These are phyloP conservation scores for Ceryle rudis DNA, from an alignment of 2,797 vertebrate species.

Conservation along the genomic window DNA sequence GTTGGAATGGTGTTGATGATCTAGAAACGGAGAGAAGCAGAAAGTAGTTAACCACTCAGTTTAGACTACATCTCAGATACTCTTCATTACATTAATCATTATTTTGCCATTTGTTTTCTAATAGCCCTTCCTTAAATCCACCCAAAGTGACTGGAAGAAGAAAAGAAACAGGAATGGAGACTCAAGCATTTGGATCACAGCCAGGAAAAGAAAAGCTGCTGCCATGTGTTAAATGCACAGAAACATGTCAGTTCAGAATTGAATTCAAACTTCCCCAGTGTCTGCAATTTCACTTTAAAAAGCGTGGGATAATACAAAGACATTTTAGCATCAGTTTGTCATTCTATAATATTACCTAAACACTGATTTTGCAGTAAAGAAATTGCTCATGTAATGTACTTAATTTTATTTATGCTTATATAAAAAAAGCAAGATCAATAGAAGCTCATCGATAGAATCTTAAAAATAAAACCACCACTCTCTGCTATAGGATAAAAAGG, in stretches of 20 bases:
- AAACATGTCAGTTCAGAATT: neutral
- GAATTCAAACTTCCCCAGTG: neutral
- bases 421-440: neutral
- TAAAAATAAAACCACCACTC: neutral
- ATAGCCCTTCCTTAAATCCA: neutral
- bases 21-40: neutral
- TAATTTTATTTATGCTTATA: neutral
- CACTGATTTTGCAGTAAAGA: neutral
- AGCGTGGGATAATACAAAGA: neutral
- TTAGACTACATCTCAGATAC: neutral
- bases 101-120: neutral
- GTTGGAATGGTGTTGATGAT: neutral
- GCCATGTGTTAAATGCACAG: constrained; percentile 12
- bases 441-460: neutral
- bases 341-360: neutral
- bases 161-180: neutral
- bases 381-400: neutral
- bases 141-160: neutral
- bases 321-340: neutral
- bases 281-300: constrained; percentile 18
- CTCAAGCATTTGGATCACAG: neutral
- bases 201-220: constrained; percentile 28
- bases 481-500: neutral
- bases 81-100: constrained; percentile 1
- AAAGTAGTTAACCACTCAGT: neutral